These are phyloP conservation scores for Lutraria lutraria DNA, from an alignment of 2,888 invertebrate species.

Conservation along the genomic window DNA sequence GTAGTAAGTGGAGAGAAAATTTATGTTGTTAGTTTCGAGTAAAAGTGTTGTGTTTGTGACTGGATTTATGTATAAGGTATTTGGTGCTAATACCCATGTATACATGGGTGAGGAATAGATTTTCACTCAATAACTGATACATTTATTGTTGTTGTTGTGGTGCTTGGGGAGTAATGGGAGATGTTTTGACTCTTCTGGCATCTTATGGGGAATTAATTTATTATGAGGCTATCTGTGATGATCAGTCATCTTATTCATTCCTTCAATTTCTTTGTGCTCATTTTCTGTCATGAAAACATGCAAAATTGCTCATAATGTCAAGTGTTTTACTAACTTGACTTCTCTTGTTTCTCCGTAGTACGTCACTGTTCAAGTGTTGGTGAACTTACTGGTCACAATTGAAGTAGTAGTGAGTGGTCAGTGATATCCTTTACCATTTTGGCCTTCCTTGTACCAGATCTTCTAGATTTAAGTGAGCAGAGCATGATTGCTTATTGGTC, in stretches of 20 bases:
- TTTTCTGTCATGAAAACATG: background rate
- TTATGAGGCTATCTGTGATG: background rate
- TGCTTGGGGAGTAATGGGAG: background rate
- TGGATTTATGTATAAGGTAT: background rate
- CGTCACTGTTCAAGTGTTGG: background rate
- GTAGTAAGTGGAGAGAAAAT: background rate
- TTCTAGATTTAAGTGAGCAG: no score
- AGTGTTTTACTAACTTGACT: background rate
- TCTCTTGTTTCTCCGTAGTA: background rate
- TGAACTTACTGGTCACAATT: background rate
- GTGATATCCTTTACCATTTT: background rate
- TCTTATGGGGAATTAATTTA: no score
- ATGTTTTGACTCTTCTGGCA: no score
- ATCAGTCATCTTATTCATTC: background rate
- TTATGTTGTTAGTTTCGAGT: background rate
- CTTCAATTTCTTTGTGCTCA: background rate
- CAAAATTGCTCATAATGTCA: background rate
- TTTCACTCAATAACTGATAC: background rate
- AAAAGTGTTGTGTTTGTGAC: background rate
- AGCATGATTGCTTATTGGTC: no score
- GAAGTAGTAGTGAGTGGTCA: constrained; percentile 1
- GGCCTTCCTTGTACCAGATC: no score
- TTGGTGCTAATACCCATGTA: background rate
- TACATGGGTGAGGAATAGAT: background rate
- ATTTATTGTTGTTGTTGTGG: background rate